Evolutionary conservation across 2,888 invertebrate species (phyloP).

Genomic region (Ferrisia virgata): DNA sequence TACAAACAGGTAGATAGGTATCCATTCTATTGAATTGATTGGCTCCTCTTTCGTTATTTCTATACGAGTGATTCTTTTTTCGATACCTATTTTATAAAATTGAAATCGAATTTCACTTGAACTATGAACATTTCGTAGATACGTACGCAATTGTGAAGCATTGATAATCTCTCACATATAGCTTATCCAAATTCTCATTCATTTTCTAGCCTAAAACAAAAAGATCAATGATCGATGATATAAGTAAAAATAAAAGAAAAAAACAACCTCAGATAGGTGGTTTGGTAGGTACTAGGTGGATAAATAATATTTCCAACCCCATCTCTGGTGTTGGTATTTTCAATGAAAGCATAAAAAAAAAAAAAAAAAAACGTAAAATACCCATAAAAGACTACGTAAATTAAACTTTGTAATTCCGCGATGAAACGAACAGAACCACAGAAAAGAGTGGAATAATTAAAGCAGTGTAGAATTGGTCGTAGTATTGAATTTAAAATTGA

Average conservation of each 20-base stretch:
- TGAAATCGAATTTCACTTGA: no score
- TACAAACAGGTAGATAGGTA: no score
- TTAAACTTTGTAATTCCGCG: slow-evolving; percentile 45
- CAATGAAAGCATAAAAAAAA: background rate
- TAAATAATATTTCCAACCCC: background rate
- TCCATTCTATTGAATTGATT: no score
- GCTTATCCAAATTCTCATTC: background rate
- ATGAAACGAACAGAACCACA: slow-evolving; percentile 42
- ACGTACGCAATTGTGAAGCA: background rate
- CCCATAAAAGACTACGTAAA: slow-evolving; percentile 32
- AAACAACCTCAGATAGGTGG: no score
- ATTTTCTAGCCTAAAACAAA: background rate
- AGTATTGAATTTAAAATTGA: slow-evolving; percentile 42
- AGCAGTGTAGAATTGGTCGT: slow-evolving; percentile 12
- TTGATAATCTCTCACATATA: background rate
- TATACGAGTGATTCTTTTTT: no score
- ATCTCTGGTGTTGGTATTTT: background rate
- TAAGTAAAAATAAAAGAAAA: background rate
- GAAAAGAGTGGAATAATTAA: slow-evolving; percentile 44
- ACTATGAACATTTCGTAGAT: background rate
- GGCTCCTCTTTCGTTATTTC: no score
- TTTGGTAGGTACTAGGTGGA: no score
- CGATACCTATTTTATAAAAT: no score
- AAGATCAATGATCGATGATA: background rate
- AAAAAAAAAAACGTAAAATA: background rate